These are phyloP conservation scores for Chromobotia macracanthus DNA, from an alignment of 2,797 vertebrate species.

Conservation along the genomic window DNA sequence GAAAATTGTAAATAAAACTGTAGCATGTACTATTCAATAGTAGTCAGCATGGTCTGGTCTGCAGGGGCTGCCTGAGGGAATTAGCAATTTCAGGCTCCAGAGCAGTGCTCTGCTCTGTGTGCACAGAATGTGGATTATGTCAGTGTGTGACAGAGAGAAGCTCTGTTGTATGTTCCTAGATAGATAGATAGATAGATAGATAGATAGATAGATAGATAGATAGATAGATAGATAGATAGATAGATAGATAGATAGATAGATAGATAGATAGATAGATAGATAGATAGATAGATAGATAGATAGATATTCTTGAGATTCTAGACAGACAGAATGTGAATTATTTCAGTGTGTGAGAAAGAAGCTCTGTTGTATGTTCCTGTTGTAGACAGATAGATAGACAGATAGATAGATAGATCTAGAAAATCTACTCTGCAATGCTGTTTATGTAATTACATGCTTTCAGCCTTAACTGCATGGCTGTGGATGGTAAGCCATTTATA, in stretches of 20 bases:
- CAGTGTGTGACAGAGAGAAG: not conserved
- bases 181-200: not conserved
- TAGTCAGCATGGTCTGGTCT: conserved; percentile 26
- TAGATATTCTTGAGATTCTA: no score
- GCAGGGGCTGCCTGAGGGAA: conserved; percentile 40
- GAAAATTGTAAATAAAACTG: conserved; percentile 33
- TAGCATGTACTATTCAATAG: conserved; percentile 13
- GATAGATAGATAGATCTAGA: not conserved
- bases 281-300: not conserved
- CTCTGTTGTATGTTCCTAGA: not conserved
- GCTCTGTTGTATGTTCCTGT: no score
- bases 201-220: not conserved
- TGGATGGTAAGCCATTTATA: not conserved
- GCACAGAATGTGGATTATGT: conserved; percentile 17
- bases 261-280: not conserved
- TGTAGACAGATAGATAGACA: not conserved
- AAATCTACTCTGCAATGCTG: not conserved
- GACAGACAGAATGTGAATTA: not conserved
- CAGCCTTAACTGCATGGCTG: not conserved
- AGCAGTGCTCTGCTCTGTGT: conserved; percentile 7
- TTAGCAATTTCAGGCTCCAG: conserved; percentile 45
- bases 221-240: not conserved
- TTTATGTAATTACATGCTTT: not conserved
- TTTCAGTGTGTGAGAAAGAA: no score
- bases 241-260: not conserved